phyloP scores from a whole-genome alignment of 2,888 invertebrate genomes.

The Phlogophora meticulosa region DNA sequence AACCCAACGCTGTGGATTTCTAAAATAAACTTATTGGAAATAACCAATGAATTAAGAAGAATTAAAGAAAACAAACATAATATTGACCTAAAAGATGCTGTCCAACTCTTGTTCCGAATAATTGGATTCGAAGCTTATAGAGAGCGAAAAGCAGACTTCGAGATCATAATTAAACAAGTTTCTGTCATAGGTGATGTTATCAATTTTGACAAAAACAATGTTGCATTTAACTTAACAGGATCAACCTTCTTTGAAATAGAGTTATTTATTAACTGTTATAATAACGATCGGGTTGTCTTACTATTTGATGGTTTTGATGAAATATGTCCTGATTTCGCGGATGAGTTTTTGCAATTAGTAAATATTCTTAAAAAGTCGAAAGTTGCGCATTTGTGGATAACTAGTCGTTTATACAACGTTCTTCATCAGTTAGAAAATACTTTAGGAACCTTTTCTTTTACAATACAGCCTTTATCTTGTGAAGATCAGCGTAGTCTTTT shows the following conservation, averaged over 20 bases:
- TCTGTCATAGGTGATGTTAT: constrained; percentile 18
- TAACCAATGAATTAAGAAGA: constrained; percentile 24
- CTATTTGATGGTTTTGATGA: constrained; percentile 66
- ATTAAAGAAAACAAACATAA: constrained; percentile 24
- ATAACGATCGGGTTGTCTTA: constrained; percentile 41
- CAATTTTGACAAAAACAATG: neutral
- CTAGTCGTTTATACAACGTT: constrained; percentile 56
- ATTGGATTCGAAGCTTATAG: constrained; percentile 20
- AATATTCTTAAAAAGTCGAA: constrained; percentile 44
- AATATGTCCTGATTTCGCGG: constrained; percentile 61
- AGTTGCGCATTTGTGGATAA: constrained; percentile 56
- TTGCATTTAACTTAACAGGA: constrained; percentile 12
- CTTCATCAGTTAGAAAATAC: constrained; percentile 56
- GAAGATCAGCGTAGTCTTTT: constrained; percentile 47
- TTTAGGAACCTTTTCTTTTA: constrained; percentile 56
- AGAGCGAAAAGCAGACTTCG: neutral
- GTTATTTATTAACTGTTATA: constrained; percentile 51
- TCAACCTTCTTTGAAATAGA: constrained; percentile 44
- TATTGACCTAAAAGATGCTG: constrained; percentile 22
- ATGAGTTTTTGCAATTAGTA: constrained; percentile 48
- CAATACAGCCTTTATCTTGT: constrained; percentile 44
- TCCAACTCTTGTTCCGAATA: constrained; percentile 33
- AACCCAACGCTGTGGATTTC: constrained; percentile 54
- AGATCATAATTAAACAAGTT: constrained; percentile 10
- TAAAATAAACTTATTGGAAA: constrained; percentile 58